phyloP scores from a whole-genome alignment of 2,888 invertebrate genomes.

The Thymelicus sylvestris region DNA sequence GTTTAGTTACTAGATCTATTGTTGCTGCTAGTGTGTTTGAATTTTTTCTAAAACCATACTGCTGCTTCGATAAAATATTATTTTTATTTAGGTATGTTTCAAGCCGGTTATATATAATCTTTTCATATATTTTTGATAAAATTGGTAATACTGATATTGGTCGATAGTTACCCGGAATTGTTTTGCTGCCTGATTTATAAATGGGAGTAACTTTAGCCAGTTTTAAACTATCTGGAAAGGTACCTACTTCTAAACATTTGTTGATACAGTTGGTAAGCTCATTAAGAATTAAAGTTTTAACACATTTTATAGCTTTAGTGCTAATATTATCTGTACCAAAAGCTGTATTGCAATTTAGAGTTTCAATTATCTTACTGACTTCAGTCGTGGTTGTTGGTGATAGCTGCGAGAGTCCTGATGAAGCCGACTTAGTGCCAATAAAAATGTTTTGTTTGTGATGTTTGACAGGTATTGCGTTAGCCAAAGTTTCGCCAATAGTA shows the following conservation, averaged over 20 bases:
- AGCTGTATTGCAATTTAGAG: constrained; percentile 35
- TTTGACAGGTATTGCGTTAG: too few relatives aligned
- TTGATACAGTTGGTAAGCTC: constrained; percentile 19
- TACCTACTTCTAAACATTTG: constrained; percentile 29
- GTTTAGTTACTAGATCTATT: constrained; percentile 27
- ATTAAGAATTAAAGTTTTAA: constrained; percentile 51
- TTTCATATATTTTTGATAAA: constrained; percentile 31
- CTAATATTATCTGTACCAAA: constrained; percentile 38
- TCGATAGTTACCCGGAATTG: constrained; percentile 8
- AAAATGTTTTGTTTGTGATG: too few relatives aligned
- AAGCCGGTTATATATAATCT: constrained; percentile 11
- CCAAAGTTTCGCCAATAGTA: too few relatives aligned
- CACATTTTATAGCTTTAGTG: constrained; percentile 43
- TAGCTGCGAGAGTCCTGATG: too few relatives aligned
- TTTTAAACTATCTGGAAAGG: constrained; percentile 40
- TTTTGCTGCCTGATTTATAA: constrained; percentile 17
- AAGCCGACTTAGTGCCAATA: too few relatives aligned
- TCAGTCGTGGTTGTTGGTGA: constrained; percentile 18
- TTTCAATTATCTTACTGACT: constrained; percentile 38
- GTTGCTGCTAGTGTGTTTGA: constrained; percentile 28
- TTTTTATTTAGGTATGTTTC: constrained; percentile 5
- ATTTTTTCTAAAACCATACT: too few relatives aligned
- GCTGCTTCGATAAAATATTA: too few relatives aligned
- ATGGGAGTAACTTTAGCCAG: constrained; percentile 39
- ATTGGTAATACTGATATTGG: constrained; percentile 30